Conservation (phyloP, 2,797 vertebrate species). For the Rhynchotus rufescens region DNA sequence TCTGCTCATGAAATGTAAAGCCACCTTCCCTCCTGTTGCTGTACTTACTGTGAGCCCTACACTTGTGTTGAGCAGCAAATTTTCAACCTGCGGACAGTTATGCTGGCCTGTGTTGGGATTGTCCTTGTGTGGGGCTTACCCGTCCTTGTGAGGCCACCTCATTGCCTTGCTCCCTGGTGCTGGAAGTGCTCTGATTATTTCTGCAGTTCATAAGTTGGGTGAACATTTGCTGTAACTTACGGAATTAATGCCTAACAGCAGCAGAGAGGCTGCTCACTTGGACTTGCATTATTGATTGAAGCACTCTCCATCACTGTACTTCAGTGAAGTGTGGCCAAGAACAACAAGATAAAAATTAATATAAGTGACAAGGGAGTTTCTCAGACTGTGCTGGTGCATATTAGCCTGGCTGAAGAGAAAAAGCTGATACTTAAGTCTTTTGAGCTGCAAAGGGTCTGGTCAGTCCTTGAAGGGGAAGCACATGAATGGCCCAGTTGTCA, state of each 20-base stretch:
- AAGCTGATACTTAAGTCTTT: slow-evolving; percentile 63
- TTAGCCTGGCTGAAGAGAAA: slow-evolving; percentile 65
- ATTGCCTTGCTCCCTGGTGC: neutral
- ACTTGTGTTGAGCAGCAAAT: neutral
- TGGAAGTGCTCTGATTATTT: neutral
- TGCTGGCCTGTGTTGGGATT: neutral
- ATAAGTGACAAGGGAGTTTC: slow-evolving; percentile 61
- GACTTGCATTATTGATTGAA: slow-evolving; percentile 33
- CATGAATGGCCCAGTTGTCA: slow-evolving; percentile 74
- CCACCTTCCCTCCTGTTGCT: neutral
- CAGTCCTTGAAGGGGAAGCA: slow-evolving; percentile 69
- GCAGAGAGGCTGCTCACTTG: neutral
- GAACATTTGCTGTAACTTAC: slow-evolving; percentile 5
- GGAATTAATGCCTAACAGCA: neutral
- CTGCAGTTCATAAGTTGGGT: neutral
- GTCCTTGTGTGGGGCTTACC: neutral
- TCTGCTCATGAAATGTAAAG: neutral
- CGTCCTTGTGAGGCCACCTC: neutral
- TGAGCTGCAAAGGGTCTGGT: slow-evolving; percentile 40
- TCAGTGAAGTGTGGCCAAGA: slow-evolving; percentile 61
- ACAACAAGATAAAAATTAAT: slow-evolving; percentile 66
- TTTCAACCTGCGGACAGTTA: neutral
- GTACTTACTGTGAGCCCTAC: neutral
- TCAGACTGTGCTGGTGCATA: neutral
- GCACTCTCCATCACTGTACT: slow-evolving; percentile 53